These are phyloP conservation scores for Drosophila baimaii DNA, from an alignment of 1,140 invertebrate species.

Conservation along the genomic window DNA sequence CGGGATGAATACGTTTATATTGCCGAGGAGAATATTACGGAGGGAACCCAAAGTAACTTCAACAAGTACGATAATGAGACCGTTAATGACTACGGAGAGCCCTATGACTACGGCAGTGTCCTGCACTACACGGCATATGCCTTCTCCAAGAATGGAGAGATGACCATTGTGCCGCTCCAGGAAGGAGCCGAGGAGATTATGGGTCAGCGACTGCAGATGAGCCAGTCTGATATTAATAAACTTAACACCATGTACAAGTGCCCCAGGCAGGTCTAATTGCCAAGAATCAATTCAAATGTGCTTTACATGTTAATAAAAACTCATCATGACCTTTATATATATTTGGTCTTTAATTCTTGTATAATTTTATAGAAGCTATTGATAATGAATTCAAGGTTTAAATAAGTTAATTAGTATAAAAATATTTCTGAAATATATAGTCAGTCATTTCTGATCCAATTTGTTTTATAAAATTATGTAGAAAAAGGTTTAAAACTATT, in stretches of 20 bases:
- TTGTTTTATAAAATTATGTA: no score
- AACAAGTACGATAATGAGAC: slow-evolving; percentile 85
- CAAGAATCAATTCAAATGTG: not conserved
- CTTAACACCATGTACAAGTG: slow-evolving; percentile 86
- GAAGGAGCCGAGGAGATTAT: slow-evolving; percentile 71
- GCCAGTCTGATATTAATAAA: slow-evolving; percentile 85
- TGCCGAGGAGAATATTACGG: slow-evolving; percentile 88
- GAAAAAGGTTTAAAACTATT: no score
- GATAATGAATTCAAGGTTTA: no score
- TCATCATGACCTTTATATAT: not conserved
- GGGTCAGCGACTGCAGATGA: slow-evolving; percentile 86
- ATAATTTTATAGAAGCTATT: not conserved
- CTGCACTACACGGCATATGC: slow-evolving; percentile 89
- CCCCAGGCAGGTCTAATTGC: slow-evolving; percentile 59
- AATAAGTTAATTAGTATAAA: no score
- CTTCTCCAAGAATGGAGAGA: slow-evolving; percentile 89
- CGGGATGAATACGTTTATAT: slow-evolving; percentile 89
- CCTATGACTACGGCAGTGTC: slow-evolving; percentile 88
- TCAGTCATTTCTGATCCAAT: no score
- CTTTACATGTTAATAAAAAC: slow-evolving; percentile 7
- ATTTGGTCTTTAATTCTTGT: not conserved
- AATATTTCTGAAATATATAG: no score
- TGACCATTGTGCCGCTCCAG: slow-evolving; percentile 87
- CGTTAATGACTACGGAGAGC: slow-evolving; percentile 84
- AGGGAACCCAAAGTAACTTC: slow-evolving; percentile 86